phyloP scores from a whole-genome alignment of 2,888 invertebrate genomes.

The Lithophane semibrunnea region DNA sequence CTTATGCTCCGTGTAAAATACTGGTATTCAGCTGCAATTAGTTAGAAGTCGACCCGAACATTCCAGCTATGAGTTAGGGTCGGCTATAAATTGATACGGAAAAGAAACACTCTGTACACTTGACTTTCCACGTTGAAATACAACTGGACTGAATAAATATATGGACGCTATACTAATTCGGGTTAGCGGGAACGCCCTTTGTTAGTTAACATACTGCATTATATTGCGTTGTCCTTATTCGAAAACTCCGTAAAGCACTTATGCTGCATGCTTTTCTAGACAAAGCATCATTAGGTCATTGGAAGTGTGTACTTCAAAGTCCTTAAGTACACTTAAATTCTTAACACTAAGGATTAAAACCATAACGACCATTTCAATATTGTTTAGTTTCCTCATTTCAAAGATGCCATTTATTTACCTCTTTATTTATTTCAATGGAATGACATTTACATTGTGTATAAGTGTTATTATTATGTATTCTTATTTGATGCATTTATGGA shows the following conservation, averaged over 20 bases:
- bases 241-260: neutral
- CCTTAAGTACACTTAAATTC: neutral
- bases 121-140: too few relatives aligned
- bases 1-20: too few relatives aligned
- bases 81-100: too few relatives aligned
- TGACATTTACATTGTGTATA: neutral
- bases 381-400: neutral
- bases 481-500: neutral
- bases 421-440: constrained; percentile 11
- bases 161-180: too few relatives aligned
- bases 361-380: neutral
- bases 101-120: too few relatives aligned
- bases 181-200: too few relatives aligned
- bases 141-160: too few relatives aligned
- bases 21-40: too few relatives aligned
- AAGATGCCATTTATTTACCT: constrained; percentile 7
- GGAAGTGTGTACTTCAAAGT: constrained; percentile 7
- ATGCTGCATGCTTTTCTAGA: neutral
- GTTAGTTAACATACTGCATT: too few relatives aligned
- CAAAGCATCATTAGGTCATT: constrained; percentile 1
- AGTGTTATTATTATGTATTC: neutral
- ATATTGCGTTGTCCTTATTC: neutral
- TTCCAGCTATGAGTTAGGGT: too few relatives aligned
- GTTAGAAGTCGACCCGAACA: too few relatives aligned
- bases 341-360: neutral